These are phyloP conservation scores for Macaria notata DNA, from an alignment of 2,888 invertebrate species.

Conservation along the genomic window DNA sequence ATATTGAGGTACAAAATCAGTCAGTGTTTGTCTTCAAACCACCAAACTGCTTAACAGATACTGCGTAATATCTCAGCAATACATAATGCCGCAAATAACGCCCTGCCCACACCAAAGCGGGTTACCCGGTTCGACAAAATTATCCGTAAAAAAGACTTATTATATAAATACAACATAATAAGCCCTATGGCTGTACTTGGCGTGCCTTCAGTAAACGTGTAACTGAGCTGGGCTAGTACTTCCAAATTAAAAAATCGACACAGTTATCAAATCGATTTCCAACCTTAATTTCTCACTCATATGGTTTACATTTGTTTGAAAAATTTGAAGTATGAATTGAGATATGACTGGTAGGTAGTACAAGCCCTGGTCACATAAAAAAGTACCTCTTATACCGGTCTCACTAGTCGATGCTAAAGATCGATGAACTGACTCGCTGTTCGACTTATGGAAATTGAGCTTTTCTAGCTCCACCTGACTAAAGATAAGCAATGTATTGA, in stretches of 20 bases:
- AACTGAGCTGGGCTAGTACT: slow-evolving; percentile 39
- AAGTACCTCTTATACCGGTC: slow-evolving; percentile 74
- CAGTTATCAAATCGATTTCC: no score
- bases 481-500: slow-evolving; percentile 25
- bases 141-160: slow-evolving; percentile 24
- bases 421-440: slow-evolving; percentile 73
- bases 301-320: no score
- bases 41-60: no score
- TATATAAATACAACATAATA: slow-evolving; percentile 41
- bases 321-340: no score
- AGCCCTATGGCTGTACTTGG: slow-evolving; percentile 26
- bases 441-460: slow-evolving; percentile 77
- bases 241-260: no score
- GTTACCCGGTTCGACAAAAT: slow-evolving; percentile 2
- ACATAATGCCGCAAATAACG: background rate
- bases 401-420: slow-evolving; percentile 64
- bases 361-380: slow-evolving; percentile 67
- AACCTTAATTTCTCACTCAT: no score
- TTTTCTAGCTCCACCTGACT: slow-evolving; percentile 66
- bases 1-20: no score
- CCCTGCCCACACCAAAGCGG: slow-evolving; percentile 2
- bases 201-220: slow-evolving; percentile 69
- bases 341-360: no score
- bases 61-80: no score
- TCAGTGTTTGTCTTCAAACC: no score